These are phyloP conservation scores for Malurus splendens DNA, from an alignment of 2,797 vertebrate species.

Conservation along the genomic window DNA sequence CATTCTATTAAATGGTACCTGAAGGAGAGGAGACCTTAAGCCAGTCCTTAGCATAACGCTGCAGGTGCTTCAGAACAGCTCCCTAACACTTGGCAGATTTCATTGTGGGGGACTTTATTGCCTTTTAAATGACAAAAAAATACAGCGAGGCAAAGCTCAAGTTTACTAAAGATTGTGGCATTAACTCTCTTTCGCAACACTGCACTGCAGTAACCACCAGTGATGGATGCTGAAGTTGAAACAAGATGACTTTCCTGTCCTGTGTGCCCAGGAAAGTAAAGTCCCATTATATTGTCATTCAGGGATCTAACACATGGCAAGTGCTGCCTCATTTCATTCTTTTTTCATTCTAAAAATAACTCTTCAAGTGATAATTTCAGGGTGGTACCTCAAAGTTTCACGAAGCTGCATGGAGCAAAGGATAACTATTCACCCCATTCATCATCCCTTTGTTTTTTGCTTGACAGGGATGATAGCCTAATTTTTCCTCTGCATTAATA, in stretches of 20 bases:
- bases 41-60: neutral
- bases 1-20: constrained; percentile 12
- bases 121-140: constrained; percentile 10
- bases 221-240: constrained; percentile 5
- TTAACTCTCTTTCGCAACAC: neutral
- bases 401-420: constrained; percentile 19
- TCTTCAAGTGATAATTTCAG: constrained; percentile 10
- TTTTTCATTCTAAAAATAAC: constrained; percentile 1
- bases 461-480: constrained; percentile 23
- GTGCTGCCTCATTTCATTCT: neutral
- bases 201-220: neutral
- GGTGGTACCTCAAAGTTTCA: neutral
- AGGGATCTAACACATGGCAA: neutral
- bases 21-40: constrained; percentile 10
- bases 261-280: constrained; percentile 8
- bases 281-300: neutral
- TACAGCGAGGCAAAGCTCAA: neutral
- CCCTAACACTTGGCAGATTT: constrained; percentile 19
- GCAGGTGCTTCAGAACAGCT: neutral
- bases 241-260: neutral
- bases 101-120: neutral
- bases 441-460: constrained; percentile 43
- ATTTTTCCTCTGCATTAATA: constrained; percentile 36
- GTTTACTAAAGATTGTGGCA: constrained; percentile 20
- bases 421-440: neutral